phyloP scores from a whole-genome alignment of 2,888 invertebrate genomes.

The Agrotis exclamationis region DNA sequence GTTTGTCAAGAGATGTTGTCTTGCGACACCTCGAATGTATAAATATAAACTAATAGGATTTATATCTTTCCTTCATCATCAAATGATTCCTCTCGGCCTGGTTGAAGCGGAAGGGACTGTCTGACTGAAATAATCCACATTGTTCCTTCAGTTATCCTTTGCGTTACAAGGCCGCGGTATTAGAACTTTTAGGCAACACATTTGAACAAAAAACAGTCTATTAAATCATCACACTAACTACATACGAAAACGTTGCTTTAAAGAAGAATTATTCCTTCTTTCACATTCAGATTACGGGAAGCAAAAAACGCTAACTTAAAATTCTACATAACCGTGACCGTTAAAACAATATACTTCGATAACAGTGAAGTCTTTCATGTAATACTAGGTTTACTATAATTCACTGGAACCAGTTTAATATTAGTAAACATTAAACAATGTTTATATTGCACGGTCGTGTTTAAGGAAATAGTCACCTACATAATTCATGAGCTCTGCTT shows the following conservation, averaged over 20 bases:
- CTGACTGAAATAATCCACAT: too few relatives aligned
- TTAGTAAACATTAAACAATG: conserved; percentile 54
- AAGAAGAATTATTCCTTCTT: conserved; percentile 1
- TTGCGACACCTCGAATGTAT: too few relatives aligned
- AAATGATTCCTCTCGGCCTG: too few relatives aligned
- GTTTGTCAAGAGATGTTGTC: too few relatives aligned
- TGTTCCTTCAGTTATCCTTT: too few relatives aligned
- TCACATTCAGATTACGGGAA: not conserved
- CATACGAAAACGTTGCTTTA: too few relatives aligned
- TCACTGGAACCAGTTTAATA: conserved; percentile 15
- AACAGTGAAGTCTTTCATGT: conserved; percentile 31
- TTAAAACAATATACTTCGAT: not conserved
- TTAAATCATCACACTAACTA: not conserved
- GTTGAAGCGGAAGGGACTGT: too few relatives aligned
- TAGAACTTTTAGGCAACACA: too few relatives aligned
- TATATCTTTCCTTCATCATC: too few relatives aligned
- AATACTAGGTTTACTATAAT: conserved; percentile 30
- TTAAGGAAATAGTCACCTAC: conserved; percentile 64
- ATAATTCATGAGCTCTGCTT: conserved; percentile 67
- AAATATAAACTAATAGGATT: too few relatives aligned
- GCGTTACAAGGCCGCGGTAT: too few relatives aligned
- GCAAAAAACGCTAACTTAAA: not conserved
- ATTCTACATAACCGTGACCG: not conserved
- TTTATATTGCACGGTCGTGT: conserved; percentile 56
- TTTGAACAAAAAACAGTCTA: not conserved